Evolutionary conservation across 2,888 invertebrate genomes (phyloP), one percentile per base, ranked within the genome.

Genomic region (Ectemnius cavifrons): DNA sequence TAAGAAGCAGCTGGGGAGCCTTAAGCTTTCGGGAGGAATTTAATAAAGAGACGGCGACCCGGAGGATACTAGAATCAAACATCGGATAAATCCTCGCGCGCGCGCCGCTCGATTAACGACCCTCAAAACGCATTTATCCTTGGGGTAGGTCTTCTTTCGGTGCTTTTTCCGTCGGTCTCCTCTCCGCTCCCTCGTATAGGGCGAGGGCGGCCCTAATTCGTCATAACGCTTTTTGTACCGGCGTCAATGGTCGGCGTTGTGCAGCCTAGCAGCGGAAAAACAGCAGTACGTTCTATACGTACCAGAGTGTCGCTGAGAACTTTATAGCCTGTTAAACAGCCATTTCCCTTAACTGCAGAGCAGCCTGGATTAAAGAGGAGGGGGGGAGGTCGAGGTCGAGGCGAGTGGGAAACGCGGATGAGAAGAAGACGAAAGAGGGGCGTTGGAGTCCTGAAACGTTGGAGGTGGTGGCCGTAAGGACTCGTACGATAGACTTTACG

Each of bases 171-270:
- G 37, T 8, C 6, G 8, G 37, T 0, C 8, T 37, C 11, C 73
- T 84, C 74, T 78, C 62, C 2, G 23, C 23, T 23, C 73, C 72
- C 76, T 66, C 82, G 78, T 81, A 77, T 81, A 77, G 80, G 79
- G 69, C 72, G 81, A 85, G 86, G 83, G 85, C 82, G 82, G 84
- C 83, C 72, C 84, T 87, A 86, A 88, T 88, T 89, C 87, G 85
- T 89, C 88, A 88, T 88, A 87, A 87, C 85, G 76, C 65, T 67
- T 87, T 84, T 84, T 65, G 73, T 77, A 73, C 85, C 37, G 81
- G 80, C 81, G 78, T 80, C 83, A 82, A 84, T 84, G 81, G 78
- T 45, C 27, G 49, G 4, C 49, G 49, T 8, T 11, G n/a, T 16
- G 14, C 52, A 16, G 14, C 4, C 52, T 6, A 37, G 37, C 4